Conservation (phyloP, 2,113 vertebrate genomes). For the Phylloscopus trochiloides region DNA sequence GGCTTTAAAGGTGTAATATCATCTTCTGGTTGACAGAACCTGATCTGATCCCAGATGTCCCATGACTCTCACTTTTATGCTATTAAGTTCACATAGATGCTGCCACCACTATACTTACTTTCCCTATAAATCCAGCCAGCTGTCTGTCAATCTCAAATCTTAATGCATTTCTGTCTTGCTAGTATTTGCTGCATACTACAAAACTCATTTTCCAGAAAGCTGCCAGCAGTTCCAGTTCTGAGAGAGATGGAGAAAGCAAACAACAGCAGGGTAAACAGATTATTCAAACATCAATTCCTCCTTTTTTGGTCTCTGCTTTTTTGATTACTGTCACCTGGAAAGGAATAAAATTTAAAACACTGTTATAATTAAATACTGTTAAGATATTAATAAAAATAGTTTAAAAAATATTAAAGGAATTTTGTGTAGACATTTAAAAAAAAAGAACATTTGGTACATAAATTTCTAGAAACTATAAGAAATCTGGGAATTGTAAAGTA, state of each 20-base stretch:
- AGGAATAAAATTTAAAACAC: constrained; percentile 27
- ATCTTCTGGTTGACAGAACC: constrained; percentile 3
- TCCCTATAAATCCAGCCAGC: constrained; percentile 1
- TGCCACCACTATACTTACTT: not conserved
- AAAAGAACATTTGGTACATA: not conserved
- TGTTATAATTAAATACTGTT: not conserved
- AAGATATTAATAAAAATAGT: not conserved
- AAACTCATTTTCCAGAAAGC: not conserved
- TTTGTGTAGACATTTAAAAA: not conserved
- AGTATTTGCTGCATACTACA: not conserved
- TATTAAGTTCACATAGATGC: constrained; percentile 32
- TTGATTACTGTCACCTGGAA: not conserved
- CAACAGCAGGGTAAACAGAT: not conserved
- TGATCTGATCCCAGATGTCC: constrained; percentile 24
- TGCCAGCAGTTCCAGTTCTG: not conserved
- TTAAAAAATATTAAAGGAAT: not conserved
- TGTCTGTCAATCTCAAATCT: constrained; percentile 31
- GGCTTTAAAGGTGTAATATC: not conserved
- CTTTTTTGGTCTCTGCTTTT: not conserved
- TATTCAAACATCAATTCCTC: not conserved
- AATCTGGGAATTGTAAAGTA: not conserved
- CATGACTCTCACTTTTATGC: constrained; percentile 37
- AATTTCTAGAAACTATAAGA: not conserved
- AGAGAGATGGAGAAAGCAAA: not conserved
- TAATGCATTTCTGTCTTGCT: not conserved